Evolutionary conservation across 2,797 vertebrate species (phyloP), one percentile per base, ranked within the genome.

Genomic region (Microhierax caerulescens): DNA sequence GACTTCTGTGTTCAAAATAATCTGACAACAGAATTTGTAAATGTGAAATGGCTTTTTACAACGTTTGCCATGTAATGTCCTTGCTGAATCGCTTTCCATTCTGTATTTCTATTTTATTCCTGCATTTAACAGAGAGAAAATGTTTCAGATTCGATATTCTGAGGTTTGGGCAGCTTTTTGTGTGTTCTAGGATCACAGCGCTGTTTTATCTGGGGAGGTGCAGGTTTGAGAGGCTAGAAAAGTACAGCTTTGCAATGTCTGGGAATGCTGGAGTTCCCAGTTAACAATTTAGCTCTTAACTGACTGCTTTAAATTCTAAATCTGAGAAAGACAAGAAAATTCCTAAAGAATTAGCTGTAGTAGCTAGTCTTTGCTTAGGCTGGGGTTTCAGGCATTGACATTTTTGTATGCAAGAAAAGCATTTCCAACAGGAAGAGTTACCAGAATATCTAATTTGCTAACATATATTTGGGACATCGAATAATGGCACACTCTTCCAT

Each of bases 41-140:
- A 13, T 1, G 14, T 36, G 36, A 73, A 8, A 14, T 59, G 47
- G 13, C 4, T 90, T 57, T 80, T 70, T 74, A 19, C 19, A 50
- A 6, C 1, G 2, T 10, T 73, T 76, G 5, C 12, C 1, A 1
- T 24, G 56, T 68, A 6, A 27, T 51, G 32, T n/a, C 16, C 14
- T 74, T 64, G 17, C 5, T 43, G 48, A 73, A 85, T 60, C 3
- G 2, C 50, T 80, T 57, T 16, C 5, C 1, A 0, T 19, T n/a
- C 22, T 18, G 90, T 82, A 13, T 37, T 72, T 21, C 13, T 57
- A 5, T n/a, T 73, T 82, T 56, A 39, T 72, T 85, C 43, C 23
- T 59, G 43, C 6, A 21, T 82, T 83, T 65, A 83, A 10, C 18
- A 41, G n/a, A 51, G n/a, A n/a, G 15, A 37, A 63, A 34, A 13